phyloP scores from a whole-genome alignment of 2,888 invertebrate species.

The Andrena minutula region DNA sequence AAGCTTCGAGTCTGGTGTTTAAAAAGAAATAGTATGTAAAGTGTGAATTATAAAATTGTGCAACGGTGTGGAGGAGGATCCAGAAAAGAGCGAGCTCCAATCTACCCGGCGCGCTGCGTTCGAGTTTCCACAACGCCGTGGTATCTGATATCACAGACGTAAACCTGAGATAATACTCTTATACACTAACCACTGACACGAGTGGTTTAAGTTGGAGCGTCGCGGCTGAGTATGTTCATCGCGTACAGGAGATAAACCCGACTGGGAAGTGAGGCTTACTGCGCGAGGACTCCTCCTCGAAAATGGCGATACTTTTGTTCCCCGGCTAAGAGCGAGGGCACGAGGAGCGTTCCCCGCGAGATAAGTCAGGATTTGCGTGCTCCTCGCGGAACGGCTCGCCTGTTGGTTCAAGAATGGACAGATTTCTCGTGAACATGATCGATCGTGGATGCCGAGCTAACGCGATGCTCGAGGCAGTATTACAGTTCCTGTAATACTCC shows the following conservation, averaged over 20 bases:
- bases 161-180: conserved; percentile 68
- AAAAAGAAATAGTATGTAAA: too few relatives aligned
- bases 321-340: neutral
- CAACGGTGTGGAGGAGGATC: neutral
- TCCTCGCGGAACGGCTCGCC: neutral
- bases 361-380: conserved; percentile 33
- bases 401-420: neutral
- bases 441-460: conserved; percentile 1
- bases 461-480: neutral
- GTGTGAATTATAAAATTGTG: neutral
- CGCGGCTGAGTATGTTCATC: conserved; percentile 43
- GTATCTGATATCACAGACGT: conserved; percentile 67
- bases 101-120: neutral
- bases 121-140: conserved; percentile 38
- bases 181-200: conserved; percentile 62
- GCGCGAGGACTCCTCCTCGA: conserved; percentile 3
- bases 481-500: too few relatives aligned
- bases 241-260: conserved; percentile 48
- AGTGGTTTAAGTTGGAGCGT: conserved; percentile 63
- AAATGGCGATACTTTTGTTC: conserved; percentile 40
- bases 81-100: conserved; percentile 7
- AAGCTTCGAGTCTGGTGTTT: too few relatives aligned
- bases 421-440: conserved; percentile 23
- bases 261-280: neutral
- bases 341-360: conserved; percentile 3